Base-by-base conservation (phyloP, 2,888 invertebrate genomes). In the Tinea semifulvella region DNA sequence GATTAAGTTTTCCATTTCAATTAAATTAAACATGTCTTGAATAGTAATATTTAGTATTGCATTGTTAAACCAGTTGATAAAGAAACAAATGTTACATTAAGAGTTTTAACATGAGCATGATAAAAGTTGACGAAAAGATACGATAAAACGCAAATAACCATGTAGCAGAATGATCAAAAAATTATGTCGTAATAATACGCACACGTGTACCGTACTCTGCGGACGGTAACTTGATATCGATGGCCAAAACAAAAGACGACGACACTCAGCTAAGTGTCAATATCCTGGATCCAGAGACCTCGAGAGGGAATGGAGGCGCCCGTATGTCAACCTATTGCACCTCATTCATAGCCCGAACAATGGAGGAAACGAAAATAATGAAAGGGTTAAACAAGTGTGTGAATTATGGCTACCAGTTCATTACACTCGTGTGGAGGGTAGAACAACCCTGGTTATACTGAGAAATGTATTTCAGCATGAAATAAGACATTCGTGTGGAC, bases 261-360 rank as follows among this genome's bases (percentile, higher is more conserved):
- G 66, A 67, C 67, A 66, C 38, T 27, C 42, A 44, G 62, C 56
- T 59, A 74, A 79, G 79, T 80, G 77, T 77, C 75, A 75, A 72
- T 72, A 76, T 77, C 77, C 76, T 73, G 53, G 53, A 60, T 59
- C 61, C 56, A 56, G 59, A 56, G 57, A 60, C 57, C 60, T 59
- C 35, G 26, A 40, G 39, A 27, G 36, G 44, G 20, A 13, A 44
- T 43, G 26, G 76, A 77, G 77, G 73, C 59, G 75, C 77, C 80
- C 79, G 68, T 73, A 79, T 77, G 62, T 58, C 60, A 57, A 55
- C 61, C 66, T 66, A 70, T 69, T 67, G 65, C 36, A 18, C 36
- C 18, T 36, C 36, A 18, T 36, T 36, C 14, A 18, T 14, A n/a
- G 13, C 14, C 3, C 6, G 10, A 3, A 36, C 36, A 36, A 36